Base-by-base conservation (phyloP, 2,888 invertebrate species). In the Tetranychus truncatus region DNA sequence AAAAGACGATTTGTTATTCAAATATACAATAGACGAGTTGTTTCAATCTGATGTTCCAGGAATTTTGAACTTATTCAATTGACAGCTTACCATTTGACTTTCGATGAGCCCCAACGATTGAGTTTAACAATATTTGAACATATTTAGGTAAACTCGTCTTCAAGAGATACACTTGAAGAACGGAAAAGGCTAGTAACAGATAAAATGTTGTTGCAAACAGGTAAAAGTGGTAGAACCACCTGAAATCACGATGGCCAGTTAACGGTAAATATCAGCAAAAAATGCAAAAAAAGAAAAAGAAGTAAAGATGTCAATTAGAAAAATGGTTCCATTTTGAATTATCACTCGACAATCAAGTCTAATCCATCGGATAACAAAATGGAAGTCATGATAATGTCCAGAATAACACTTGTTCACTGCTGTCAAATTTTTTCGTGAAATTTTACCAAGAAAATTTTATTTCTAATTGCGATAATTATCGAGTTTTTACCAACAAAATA, bases 201-300 rank as follows among this genome's bases (percentile, higher is more conserved):
- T 76, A 76, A 45, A 76, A 74, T n/a, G 34, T 15, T 1, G 74
- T 71, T 15, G 78, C 77, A 75, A 78, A 77, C 45, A 77, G 46
- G 66, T 78, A 78, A 67, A 78, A 78, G 71, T 78, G 78, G 66
- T 74, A 76, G 69, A 78, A 78, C 77, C 77, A 78, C n/a, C 78
- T 78, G 67, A 71, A 21, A n/a, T 11, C 1, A 20, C 11, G 34
- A 46, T 21, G 44, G 11, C n/a, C n/a, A 72, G 44, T 34, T n/a
- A 72, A 72, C 44, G 72, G 44, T 44, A 45, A 72, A 34, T 45
- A 11, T 1, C n/a, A n/a, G 45, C n/a, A 67, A 21, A 67, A 67
- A 67, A 67, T 11, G n/a, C 9, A 2, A 18, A 0, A n/a, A 67
- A 67, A 67, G 20, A n/a, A 24, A 67, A 67, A 21, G 24, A n/a